A percentile compares a stretch with the other conserved stretches of the same genome.
Evolutionary conservation across 2,888 invertebrate genomes (phyloP).

Genomic region (Drosophila neotestacea): DNA sequence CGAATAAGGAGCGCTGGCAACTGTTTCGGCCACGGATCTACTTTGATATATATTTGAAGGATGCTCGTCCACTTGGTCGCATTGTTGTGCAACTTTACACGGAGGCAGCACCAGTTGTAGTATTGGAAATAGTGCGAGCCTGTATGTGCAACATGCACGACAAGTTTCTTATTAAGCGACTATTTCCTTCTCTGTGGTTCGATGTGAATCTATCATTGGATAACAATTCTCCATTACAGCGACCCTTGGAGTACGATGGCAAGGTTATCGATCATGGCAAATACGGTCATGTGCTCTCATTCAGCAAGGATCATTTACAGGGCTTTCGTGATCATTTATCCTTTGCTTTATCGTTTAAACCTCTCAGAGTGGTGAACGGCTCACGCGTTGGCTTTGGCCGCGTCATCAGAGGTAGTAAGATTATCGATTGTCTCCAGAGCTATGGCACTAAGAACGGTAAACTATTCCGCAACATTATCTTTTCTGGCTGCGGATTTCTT

Average conservation of each 20-base stretch:
- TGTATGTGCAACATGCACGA: slow-evolving; percentile 57
- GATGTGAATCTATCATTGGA: slow-evolving; percentile 58
- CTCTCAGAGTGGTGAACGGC: slow-evolving; percentile 72
- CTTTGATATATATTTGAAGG: slow-evolving; percentile 69
- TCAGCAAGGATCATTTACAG: slow-evolving; percentile 53
- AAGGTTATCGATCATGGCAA: slow-evolving; percentile 64
- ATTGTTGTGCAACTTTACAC: slow-evolving; percentile 73
- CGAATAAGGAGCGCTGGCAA: slow-evolving; percentile 52
- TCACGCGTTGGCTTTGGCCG: slow-evolving; percentile 76
- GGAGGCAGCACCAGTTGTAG: slow-evolving; percentile 75
- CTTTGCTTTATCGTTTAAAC: slow-evolving; percentile 79
- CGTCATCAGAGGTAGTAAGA: slow-evolving; percentile 70
- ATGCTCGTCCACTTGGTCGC: slow-evolving; percentile 67
- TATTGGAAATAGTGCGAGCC: slow-evolving; percentile 65
- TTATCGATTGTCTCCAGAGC: slow-evolving; percentile 68
- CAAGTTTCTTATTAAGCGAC: slow-evolving; percentile 66
- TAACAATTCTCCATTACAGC: slow-evolving; percentile 26
- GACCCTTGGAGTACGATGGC: slow-evolving; percentile 63
- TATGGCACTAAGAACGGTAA: slow-evolving; percentile 81
- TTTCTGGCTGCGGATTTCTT: slow-evolving; percentile 72
- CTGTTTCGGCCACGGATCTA: slow-evolving; percentile 74
- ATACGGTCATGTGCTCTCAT: slow-evolving; percentile 59
- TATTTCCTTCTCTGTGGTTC: slow-evolving; percentile 76
- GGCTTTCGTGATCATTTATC: slow-evolving; percentile 60
- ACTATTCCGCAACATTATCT: slow-evolving; percentile 63